A percentile compares a stretch with the other conserved stretches of the same genome.
phyloP scores from a whole-genome alignment of 2,113 vertebrate species.

The Columba janthina region DNA sequence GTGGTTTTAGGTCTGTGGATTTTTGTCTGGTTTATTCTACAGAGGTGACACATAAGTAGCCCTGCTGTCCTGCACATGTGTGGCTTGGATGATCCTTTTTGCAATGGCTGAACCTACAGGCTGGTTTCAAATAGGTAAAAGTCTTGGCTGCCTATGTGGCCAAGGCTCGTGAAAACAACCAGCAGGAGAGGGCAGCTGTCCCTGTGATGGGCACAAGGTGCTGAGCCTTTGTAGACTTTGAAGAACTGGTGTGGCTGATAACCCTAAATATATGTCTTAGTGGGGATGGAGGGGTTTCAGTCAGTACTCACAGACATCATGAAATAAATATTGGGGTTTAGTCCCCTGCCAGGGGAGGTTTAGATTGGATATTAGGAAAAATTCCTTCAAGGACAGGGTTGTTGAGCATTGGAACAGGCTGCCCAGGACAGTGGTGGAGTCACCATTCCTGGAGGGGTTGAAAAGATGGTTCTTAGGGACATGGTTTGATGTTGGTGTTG shows the following conservation, averaged over 20 bases:
- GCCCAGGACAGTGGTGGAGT: too few relatives aligned
- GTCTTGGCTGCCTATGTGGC: not conserved
- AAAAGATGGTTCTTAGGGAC: too few relatives aligned
- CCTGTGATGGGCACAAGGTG: not conserved
- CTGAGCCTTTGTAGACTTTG: not conserved
- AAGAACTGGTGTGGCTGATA: not conserved
- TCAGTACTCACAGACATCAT: not conserved
- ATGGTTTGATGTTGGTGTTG: too few relatives aligned
- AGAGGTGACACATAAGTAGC: fast-evolving
- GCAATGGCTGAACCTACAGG: not conserved
- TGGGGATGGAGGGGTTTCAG: not conserved
- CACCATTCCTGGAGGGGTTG: too few relatives aligned
- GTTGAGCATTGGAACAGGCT: too few relatives aligned
- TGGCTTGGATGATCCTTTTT: not conserved
- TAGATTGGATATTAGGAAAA: too few relatives aligned
- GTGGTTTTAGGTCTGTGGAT: not conserved
- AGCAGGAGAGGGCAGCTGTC: not conserved
- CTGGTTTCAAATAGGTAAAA: not conserved
- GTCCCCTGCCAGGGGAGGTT: not conserved
- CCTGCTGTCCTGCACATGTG: fast-evolving
- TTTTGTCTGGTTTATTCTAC: not conserved
- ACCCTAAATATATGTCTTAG: not conserved
- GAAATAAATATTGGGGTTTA: not conserved
- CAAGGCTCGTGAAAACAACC: not conserved
- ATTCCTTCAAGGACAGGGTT: too few relatives aligned